Evolutionary conservation across 2,888 invertebrate genomes (phyloP).

Genomic region (Synanthedon myopaeformis): DNA sequence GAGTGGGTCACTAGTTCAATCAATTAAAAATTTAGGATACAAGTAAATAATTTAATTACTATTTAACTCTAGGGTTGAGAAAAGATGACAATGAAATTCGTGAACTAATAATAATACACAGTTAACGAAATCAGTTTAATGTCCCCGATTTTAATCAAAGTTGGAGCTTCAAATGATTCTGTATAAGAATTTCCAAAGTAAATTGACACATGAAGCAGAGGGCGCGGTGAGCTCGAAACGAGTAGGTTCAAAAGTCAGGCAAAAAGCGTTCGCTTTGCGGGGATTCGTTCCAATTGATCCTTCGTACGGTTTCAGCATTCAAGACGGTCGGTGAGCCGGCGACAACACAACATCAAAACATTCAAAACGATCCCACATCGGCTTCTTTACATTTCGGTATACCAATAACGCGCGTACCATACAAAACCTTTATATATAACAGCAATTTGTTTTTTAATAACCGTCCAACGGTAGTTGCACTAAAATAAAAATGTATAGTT

Average conservation of each 20-base stretch:
- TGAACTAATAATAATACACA: too few relatives aligned
- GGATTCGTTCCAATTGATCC: conserved; percentile 56
- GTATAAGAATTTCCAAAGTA: conserved; percentile 3
- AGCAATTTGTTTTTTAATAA: too few relatives aligned
- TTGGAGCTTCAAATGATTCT: conserved; percentile 2
- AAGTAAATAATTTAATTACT: too few relatives aligned
- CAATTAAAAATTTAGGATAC: too few relatives aligned
- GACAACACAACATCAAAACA: conserved; percentile 34
- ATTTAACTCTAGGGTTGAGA: too few relatives aligned
- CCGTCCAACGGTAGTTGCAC: too few relatives aligned
- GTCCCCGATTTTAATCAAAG: not conserved
- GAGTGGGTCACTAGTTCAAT: too few relatives aligned
- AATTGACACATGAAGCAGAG: conserved; percentile 1
- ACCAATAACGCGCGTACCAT: not conserved
- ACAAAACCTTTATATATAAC: not conserved
- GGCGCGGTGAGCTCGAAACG: conserved; percentile 7
- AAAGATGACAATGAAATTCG: too few relatives aligned
- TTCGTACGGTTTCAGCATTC: conserved; percentile 45
- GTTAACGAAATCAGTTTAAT: not conserved
- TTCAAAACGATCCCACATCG: conserved; percentile 12
- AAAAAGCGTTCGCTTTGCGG: conserved; percentile 30
- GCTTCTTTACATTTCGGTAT: too few relatives aligned
- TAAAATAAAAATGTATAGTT: too few relatives aligned
- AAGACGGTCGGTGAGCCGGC: conserved; percentile 20
- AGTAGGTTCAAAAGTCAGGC: conserved; percentile 21